Evolutionary conservation across 1,140 invertebrate genomes (phyloP), one percentile per base, ranked within the genome.

Genomic region (Ceratosolen fusciceps): DNA sequence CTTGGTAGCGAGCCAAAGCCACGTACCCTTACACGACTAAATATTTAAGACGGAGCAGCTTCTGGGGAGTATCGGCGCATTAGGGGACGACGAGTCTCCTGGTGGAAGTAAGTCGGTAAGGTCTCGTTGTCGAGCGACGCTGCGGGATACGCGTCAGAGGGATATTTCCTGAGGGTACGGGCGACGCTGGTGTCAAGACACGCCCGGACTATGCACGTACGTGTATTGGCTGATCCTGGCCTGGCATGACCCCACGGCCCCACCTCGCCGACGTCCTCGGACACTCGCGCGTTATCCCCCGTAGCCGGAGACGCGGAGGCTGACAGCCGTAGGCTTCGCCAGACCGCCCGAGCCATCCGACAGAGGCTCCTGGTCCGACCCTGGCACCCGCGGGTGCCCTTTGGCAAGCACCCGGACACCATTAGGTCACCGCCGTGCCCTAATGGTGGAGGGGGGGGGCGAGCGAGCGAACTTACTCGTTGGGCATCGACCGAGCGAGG

Each of bases 71-170:
- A n/a, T n/a, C n/a, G n/a, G n/a, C n/a, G n/a, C n/a, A n/a, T n/a
- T n/a, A n/a, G n/a, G n/a, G n/a, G n/a, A n/a, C n/a, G n/a, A n/a
- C n/a, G n/a, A n/a, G n/a, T n/a, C n/a, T n/a, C n/a, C n/a, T n/a
- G n/a, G n/a, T n/a, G n/a, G n/a, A n/a, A n/a, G n/a, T n/a, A n/a
- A n/a, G n/a, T n/a, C n/a, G n/a, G n/a, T n/a, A n/a, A n/a, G n/a
- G n/a, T n/a, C n/a, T n/a, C 80, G 73, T 83, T 81, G 83, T 82
- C 83, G 76, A 47, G 19, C 58, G 77, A 67, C 74, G 43, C 78
- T 37, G 60, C 70, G 68, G 76, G 82, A 85, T 84, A 84, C 83
- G 82, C 79, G 82, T 83, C 80, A 80, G n/a, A n/a, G n/a, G 77
- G 58, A 70, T 71, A 77, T 81, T 83, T 82, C 81, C 82, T 74